Evolutionary conservation across 2,113 vertebrate species (phyloP), one percentile per base, ranked within the genome.

Genomic region (Bungarus multicinctus): DNA sequence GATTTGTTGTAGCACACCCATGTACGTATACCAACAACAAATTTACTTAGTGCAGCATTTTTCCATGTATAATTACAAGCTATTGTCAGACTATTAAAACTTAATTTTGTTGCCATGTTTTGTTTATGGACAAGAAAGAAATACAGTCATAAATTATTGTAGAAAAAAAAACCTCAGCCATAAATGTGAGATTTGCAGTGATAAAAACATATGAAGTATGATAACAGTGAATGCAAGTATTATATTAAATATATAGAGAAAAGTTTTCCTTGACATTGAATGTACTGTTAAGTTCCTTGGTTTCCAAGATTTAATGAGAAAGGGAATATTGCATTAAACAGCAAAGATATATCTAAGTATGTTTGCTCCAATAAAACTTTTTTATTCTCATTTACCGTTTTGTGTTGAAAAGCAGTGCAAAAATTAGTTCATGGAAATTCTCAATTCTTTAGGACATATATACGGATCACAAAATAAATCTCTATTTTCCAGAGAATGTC

Each of bases 201-300:
- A 50, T 43, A n/a, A 58, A 58, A 39, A 53, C 81, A 22, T 8
- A 0, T 0, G 86, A 81, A 45, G 58, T 53, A 52, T 60, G 69
- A 53, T 50, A 81, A 54, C 27, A 57, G 55, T 87, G 8, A 9
- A 58, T 81, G 47, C 53, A 74, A 69, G 58, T 43, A 64, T 95
- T 45, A 2, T 93, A 92, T 93, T 95, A 97, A 96, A 97, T 94
- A 95, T 60, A 58, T 92, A 0, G 87, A 88, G 50, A 53, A 93
- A 94, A 53, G 45, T 86, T 27, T 90, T 94, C 74, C 55, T 57
- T 89, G 57, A 94, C 92, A 90, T 55, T 85, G 91, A 92, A 90
- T 92, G 91, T 92, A 90, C 88, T 91, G 57, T 89, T 16, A 88
- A 91, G 91, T 81, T 87, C 94, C 94, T 88, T 45, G 93, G 47